Evolutionary conservation across 2,888 invertebrate genomes (phyloP).

Genomic region (Elegia similella): DNA sequence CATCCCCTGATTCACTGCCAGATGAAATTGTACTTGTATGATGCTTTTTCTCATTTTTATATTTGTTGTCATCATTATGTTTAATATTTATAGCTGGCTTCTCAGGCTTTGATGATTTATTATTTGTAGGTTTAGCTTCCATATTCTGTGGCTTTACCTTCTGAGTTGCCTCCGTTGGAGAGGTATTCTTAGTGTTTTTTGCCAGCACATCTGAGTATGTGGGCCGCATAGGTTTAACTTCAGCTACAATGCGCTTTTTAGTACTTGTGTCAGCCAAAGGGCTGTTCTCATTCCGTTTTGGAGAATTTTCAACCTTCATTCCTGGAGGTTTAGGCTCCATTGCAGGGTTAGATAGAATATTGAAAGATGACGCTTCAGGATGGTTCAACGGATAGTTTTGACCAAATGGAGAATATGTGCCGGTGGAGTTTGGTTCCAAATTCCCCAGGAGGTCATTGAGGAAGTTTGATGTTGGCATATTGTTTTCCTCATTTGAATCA

Average conservation of each 20-base stretch:
- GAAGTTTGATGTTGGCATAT: constrained; percentile 73
- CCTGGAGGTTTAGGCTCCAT: constrained; percentile 49
- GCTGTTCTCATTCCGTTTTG: constrained; percentile 69
- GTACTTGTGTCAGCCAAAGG: constrained; percentile 78
- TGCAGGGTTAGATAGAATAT: constrained; percentile 51
- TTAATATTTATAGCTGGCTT: constrained; percentile 50
- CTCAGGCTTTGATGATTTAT: constrained; percentile 66
- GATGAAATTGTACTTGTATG: constrained; percentile 61
- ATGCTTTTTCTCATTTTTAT: constrained; percentile 64
- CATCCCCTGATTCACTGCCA: constrained; percentile 75
- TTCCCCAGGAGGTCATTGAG: constrained; percentile 88
- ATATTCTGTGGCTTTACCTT: constrained; percentile 68
- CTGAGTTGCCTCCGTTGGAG: constrained; percentile 65
- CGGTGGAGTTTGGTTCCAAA: constrained; percentile 86
- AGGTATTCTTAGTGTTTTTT: constrained; percentile 82
- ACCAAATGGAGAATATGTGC: constrained; percentile 89
- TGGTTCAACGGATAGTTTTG: constrained; percentile 80
- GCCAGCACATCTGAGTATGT: constrained; percentile 92
- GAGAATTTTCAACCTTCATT: constrained; percentile 58
- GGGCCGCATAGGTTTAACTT: constrained; percentile 93
- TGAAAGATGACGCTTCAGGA: constrained; percentile 63
- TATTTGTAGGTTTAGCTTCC: constrained; percentile 61
- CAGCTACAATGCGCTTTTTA: constrained; percentile 89
- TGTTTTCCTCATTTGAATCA: constrained; percentile 49
- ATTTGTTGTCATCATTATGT: constrained; percentile 59